These are phyloP conservation scores for Paracyclopina nana DNA, from an alignment of 1,140 invertebrate genomes.

Conservation along the genomic window DNA sequence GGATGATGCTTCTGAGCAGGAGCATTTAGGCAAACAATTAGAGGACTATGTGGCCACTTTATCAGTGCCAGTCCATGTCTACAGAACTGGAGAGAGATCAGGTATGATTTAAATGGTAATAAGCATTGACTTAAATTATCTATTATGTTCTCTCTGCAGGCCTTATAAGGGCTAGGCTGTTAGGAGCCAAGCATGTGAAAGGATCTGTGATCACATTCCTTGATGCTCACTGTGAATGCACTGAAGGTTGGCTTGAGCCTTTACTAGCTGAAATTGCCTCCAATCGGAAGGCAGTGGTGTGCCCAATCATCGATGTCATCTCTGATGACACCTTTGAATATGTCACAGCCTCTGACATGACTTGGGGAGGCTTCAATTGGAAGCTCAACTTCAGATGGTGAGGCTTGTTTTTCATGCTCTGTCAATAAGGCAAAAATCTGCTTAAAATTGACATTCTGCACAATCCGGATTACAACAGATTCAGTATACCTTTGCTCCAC, in stretches of 20 bases:
- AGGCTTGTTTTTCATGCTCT: slow-evolving; percentile 24
- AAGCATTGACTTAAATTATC: neutral
- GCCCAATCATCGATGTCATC: slow-evolving; percentile 95
- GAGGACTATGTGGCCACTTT: slow-evolving; percentile 71
- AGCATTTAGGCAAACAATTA: slow-evolving; percentile 63
- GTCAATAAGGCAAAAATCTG: too few relatives aligned
- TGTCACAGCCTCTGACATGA: slow-evolving; percentile 66
- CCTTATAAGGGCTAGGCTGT: slow-evolving; percentile 33
- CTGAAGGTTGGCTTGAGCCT: slow-evolving; percentile 84
- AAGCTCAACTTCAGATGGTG: slow-evolving; percentile 92
- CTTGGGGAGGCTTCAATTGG: slow-evolving; percentile 96
- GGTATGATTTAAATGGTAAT: slow-evolving; percentile 29
- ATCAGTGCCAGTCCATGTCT: slow-evolving; percentile 58
- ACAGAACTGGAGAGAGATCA: slow-evolving; percentile 67
- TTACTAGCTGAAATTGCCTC: slow-evolving; percentile 66
- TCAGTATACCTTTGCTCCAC: too few relatives aligned
- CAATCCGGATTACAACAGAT: too few relatives aligned
- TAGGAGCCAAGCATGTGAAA: slow-evolving; percentile 73
- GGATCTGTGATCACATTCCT: slow-evolving; percentile 89
- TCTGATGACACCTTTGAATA: slow-evolving; percentile 94
- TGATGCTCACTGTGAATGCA: slow-evolving; percentile 79
- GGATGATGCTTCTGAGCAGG: slow-evolving; percentile 83
- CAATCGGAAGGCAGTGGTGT: slow-evolving; percentile 79
- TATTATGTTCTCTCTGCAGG: neutral
- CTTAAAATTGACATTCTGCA: too few relatives aligned